Conservation (phyloP, 2,888 invertebrate genomes). For the Cataglyphis altisquamis region DNA sequence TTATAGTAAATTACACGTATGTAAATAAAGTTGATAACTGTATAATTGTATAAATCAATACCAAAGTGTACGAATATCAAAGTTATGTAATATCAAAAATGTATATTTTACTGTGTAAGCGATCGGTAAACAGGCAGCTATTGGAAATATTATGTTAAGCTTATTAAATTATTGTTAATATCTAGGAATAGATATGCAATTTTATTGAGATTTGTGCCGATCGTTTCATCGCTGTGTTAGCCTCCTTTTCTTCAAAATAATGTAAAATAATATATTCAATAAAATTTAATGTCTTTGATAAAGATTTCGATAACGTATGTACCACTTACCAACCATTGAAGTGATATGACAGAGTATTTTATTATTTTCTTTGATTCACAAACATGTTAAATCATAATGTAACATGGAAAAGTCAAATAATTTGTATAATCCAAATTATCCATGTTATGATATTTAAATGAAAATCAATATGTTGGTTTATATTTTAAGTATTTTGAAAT, state of each 20-base stretch:
- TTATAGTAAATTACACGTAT: constrained; percentile 58
- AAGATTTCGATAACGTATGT: constrained; percentile 39
- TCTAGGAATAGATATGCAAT: constrained; percentile 75
- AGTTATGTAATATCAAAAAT: constrained; percentile 75
- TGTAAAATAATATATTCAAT: constrained; percentile 79
- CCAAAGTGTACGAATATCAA: constrained; percentile 79
- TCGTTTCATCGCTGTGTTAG: constrained; percentile 74
- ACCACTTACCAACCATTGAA: not conserved
- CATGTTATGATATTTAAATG: not conserved
- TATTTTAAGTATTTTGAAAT: not conserved
- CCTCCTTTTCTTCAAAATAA: constrained; percentile 76
- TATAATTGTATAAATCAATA: constrained; percentile 74
- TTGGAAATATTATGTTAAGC: constrained; percentile 78
- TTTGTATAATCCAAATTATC: not conserved
- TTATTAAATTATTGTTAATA: constrained; percentile 81
- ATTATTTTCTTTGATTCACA: constrained; percentile 3
- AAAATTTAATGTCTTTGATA: constrained; percentile 81
- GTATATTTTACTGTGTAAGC: constrained; percentile 76
- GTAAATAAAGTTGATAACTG: constrained; percentile 69
- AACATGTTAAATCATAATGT: not conserved
- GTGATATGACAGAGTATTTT: not conserved
- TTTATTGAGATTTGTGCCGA: constrained; percentile 67
- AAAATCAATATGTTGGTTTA: not conserved
- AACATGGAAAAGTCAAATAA: constrained; percentile 3
- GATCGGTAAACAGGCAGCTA: constrained; percentile 74